Evolutionary conservation across 2,113 vertebrate genomes (phyloP).

Genomic region (Upupa epops): DNA sequence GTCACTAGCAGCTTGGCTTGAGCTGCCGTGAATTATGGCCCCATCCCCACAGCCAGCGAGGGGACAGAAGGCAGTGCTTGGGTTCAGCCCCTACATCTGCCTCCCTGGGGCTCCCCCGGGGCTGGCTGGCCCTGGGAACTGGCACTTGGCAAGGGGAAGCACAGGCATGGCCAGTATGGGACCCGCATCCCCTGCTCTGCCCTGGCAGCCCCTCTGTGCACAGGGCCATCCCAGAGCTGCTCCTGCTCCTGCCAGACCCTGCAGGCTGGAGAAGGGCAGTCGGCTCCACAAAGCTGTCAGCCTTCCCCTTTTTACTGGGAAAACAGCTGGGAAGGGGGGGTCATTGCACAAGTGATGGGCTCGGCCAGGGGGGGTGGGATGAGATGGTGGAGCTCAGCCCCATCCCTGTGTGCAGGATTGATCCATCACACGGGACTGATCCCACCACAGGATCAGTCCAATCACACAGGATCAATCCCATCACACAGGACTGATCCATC

Average conservation of each 20-base stretch:
- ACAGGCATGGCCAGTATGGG: not conserved
- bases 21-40: not conserved
- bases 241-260: fast-evolving
- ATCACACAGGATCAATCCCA: too few species aligned
- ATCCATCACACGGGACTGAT: too few species aligned
- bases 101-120: not conserved
- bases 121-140: conserved; percentile 18
- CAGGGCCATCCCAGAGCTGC: not conserved
- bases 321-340: not conserved
- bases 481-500: too few species aligned
- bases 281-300: not conserved
- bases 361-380: not conserved
- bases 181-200: not conserved
- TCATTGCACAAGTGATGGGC: not conserved
- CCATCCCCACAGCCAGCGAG: not conserved
- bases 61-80: conserved; percentile 58
- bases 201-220: not conserved
- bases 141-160: fast-evolving
- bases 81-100: conserved; percentile 47
- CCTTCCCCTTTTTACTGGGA: fast-evolving
- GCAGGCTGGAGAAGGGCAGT: not conserved
- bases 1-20: not conserved
- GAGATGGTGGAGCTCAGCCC: not conserved
- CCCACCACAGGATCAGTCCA: too few species aligned
- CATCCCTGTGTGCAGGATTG: fast-evolving